Evolutionary conservation across 2,113 vertebrate genomes (phyloP), one percentile per base, ranked within the genome.

Genomic region (Dasyprocta punctata): DNA sequence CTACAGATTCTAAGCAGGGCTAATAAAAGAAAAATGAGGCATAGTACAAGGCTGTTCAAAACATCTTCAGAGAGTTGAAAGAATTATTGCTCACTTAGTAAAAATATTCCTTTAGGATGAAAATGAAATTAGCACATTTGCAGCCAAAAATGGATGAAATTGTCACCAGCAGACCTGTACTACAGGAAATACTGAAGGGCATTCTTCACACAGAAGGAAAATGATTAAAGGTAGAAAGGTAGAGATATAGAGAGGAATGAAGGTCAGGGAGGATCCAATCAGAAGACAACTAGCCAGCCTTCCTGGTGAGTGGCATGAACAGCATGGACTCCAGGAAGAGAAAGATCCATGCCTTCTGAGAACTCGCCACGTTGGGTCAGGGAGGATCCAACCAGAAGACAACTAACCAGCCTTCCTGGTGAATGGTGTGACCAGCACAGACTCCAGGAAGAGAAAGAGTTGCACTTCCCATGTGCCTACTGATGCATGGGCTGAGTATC

Each of bases 121-220:
- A 88, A n/a, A 30, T 28, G 9, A 87, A 86, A 84, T 88, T 44
- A 56, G 61, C 56, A 69, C 56, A 63, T 63, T 96, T 71, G 47
- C 14, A 54, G 30, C 28, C 75, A 52, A 47, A 95, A 78, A 47
- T 61, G 47, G 12, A 56, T 80, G 38, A 83, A 28, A 77, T 85
- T 92, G 22, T 92, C 49, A 56, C 4, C 33, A 56, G 26, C 11
- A 63, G 24, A 67, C 12, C 41, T 33, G 10, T 69, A 71, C 9
- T 71, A 65, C 75, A 92, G 63, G 47, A 77, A 87, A 71, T 56
- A 65, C 14, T 78, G 60, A 69, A 52, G n/a, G 44, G 28, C 44
- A 11, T 71, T 71, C 28, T 96, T 93, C 82, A 81, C 44, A 52
- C 4, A 78, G 52, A 83, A 86, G 5, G 61, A 92, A 95, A 95